Percentiles rank a stretch among this genome's conserved stretches.
phyloP scores from a whole-genome alignment of 1,140 invertebrate species.

The Papilio machaon region DNA sequence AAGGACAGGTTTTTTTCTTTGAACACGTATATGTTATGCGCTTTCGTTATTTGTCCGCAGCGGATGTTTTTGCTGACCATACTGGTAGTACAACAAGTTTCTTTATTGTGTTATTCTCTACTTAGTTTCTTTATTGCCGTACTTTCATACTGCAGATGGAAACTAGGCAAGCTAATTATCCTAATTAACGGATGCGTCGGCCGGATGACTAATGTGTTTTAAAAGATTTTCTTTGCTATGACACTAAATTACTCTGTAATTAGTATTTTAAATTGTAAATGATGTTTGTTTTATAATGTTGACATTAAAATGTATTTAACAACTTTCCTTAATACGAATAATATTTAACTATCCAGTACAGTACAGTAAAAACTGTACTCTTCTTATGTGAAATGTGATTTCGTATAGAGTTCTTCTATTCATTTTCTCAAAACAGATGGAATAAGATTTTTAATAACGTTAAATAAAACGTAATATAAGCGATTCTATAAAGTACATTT shows the following conservation, averaged over 20 bases:
- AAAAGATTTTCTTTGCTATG: slow-evolving; percentile 6
- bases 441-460: neutral
- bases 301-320: neutral
- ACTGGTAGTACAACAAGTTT: neutral
- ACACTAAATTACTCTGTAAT: neutral
- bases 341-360: too few species aligned
- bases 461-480: neutral
- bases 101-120: too few species aligned
- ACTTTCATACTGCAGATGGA: neutral
- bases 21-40: neutral
- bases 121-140: neutral
- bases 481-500: neutral
- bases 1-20: neutral
- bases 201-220: slow-evolving; percentile 5
- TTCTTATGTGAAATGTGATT: too few species aligned
- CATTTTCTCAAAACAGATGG: too few species aligned
- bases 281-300: neutral
- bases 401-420: too few species aligned
- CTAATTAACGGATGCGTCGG: slow-evolving; percentile 9
- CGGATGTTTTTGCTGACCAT: neutral
- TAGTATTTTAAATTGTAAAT: neutral
- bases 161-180: slow-evolving; percentile 19
- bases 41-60: neutral
- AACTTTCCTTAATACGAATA: neutral
- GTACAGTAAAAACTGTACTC: too few species aligned